These are phyloP conservation scores for Corvus hawaiiensis DNA, from an alignment of 2,113 vertebrate species.

Conservation along the genomic window DNA sequence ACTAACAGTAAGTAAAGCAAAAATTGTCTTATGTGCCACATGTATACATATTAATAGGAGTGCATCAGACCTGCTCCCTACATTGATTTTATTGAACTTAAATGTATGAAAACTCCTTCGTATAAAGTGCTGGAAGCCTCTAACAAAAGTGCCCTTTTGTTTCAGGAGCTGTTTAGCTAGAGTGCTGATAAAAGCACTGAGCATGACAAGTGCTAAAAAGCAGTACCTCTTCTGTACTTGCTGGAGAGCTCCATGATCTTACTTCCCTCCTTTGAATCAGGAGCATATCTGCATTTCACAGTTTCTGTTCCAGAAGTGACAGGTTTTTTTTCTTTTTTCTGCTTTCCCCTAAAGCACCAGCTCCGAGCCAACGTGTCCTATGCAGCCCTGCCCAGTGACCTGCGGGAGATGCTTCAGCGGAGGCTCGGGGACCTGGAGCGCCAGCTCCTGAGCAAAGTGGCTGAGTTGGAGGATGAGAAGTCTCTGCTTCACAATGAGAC, in stretches of 20 bases:
- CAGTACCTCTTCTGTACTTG: neutral
- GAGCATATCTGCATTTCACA: neutral
- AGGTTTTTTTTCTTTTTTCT: neutral
- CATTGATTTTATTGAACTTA: neutral
- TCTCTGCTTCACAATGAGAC: constrained; percentile 94
- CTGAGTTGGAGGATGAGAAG: constrained; percentile 94
- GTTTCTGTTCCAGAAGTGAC: neutral
- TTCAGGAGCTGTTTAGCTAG: neutral
- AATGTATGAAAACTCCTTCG: neutral
- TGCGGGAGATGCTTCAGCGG: constrained; percentile 88
- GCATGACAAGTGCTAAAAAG: neutral
- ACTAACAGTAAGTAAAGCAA: neutral
- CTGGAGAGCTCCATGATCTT: neutral
- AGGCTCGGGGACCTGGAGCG: constrained; percentile 89
- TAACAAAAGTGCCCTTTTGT: neutral
- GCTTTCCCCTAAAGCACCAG: constrained; percentile 73
- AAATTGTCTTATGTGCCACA: neutral
- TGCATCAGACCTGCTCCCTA: neutral
- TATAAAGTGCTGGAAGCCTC: neutral
- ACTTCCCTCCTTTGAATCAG: neutral
- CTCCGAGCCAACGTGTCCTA: constrained; percentile 79
- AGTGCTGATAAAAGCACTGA: neutral
- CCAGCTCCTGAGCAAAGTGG: constrained; percentile 91
- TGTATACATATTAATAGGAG: neutral
- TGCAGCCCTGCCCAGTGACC: constrained; percentile 77